phyloP scores from a whole-genome alignment of 2,888 invertebrate genomes.

The Gastracanthus pulcherrimus region DNA sequence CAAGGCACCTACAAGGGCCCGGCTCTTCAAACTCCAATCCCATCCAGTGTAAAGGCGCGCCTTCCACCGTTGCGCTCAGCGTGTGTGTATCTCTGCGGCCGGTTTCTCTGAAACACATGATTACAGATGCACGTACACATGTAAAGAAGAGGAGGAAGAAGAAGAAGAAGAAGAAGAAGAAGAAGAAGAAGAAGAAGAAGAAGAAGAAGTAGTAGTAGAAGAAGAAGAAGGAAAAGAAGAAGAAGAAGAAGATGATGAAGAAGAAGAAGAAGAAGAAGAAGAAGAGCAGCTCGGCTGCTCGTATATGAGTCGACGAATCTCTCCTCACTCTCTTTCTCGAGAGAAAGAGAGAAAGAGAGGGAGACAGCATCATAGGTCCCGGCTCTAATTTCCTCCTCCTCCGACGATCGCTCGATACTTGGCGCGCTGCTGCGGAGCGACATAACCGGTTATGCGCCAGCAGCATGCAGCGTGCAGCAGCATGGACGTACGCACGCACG shows the following conservation, averaged over 20 bases:
- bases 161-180: neutral
- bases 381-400: slow-evolving; percentile 35
- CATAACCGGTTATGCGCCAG: slow-evolving; percentile 16
- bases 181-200: neutral
- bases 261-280: neutral
- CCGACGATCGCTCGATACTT: neutral
- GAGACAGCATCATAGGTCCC: no score
- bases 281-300: neutral
- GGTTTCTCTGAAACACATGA: slow-evolving; percentile 18
- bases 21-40: neutral
- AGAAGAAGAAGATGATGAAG: neutral
- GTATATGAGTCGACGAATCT: neutral
- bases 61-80: neutral
- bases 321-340: neutral
- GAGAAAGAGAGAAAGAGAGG: no score
- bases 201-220: neutral
- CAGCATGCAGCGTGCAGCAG: neutral
- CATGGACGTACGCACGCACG: neutral
- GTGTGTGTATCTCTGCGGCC: neutral
- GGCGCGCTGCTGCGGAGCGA: neutral
- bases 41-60: neutral
- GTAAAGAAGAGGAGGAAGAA: neutral
- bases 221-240: neutral
- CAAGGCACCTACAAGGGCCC: no score
- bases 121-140: slow-evolving; percentile 30